Evolutionary conservation across 2,113 vertebrate genomes (phyloP).

Genomic region (Edolisoma coerulescens): DNA sequence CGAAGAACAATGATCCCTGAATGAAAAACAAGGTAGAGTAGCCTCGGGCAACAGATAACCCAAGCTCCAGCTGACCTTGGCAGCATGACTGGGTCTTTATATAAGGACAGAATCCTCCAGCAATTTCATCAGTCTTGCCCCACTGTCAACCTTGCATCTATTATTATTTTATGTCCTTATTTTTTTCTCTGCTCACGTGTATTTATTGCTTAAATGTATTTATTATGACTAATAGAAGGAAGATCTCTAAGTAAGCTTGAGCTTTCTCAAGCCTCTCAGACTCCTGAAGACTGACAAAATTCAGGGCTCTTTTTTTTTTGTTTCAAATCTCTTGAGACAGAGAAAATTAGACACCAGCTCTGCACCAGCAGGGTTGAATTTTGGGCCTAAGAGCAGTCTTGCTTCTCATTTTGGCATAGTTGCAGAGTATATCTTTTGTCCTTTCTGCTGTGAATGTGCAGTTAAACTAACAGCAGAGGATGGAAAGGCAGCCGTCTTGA

Average conservation of each 20-base stretch:
- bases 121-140: not conserved
- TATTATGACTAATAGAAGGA: not conserved
- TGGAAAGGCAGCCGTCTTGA: constrained; percentile 35
- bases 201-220: not conserved
- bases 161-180: not conserved
- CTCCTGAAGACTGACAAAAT: not conserved
- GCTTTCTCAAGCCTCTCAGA: not conserved
- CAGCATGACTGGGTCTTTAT: not conserved
- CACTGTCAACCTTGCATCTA: not conserved
- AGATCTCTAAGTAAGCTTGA: not conserved
- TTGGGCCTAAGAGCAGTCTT: not conserved
- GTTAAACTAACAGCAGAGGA: not conserved
- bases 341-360: not conserved
- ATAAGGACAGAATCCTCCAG: not conserved
- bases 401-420: not conserved
- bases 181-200: not conserved
- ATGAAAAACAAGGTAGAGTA: constrained; percentile 25
- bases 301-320: not conserved
- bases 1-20: not conserved
- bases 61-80: not conserved
- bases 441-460: not conserved
- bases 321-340: not conserved
- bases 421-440: not conserved
- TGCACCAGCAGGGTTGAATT: not conserved
- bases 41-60: not conserved